These are phyloP conservation scores for Aphrocallistes beatrix DNA, from an alignment of 37 sponge, comb jelly and placozoan genomes.

Conservation along the genomic window DNA sequence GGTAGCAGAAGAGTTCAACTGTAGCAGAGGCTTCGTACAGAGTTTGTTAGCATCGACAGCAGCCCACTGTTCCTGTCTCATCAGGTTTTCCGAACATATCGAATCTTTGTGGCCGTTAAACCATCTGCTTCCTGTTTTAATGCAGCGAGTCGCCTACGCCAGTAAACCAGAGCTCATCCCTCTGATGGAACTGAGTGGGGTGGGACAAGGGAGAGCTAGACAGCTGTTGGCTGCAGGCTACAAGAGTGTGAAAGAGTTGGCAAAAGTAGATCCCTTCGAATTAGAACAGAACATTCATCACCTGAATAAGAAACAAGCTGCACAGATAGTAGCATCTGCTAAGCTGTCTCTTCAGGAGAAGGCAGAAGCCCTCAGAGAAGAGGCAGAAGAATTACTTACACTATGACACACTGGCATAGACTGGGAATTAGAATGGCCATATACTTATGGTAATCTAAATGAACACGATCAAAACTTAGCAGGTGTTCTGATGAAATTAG, in stretches of 20 bases:
- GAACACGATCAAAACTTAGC: no score
- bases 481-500: no score
- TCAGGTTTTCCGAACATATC: slow-evolving; percentile 67
- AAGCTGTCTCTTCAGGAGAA: slow-evolving; percentile 62
- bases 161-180: slow-evolving; percentile 49
- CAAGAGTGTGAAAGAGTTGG: slow-evolving; percentile 57
- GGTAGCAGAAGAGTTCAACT: slow-evolving; percentile 55
- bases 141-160: slow-evolving; percentile 50
- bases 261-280: slow-evolving; percentile 21
- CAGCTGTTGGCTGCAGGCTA: slow-evolving; percentile 74
- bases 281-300: slow-evolving; percentile 46
- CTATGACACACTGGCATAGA: no score
- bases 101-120: slow-evolving; percentile 68
- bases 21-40: slow-evolving; percentile 70
- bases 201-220: slow-evolving; percentile 80
- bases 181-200: slow-evolving; percentile 72
- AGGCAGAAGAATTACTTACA: slow-evolving; percentile 57
- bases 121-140: slow-evolving; percentile 50
- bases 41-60: slow-evolving; percentile 40
- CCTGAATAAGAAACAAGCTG: slow-evolving; percentile 47
- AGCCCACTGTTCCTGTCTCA: slow-evolving; percentile 48
- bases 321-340: slow-evolving; percentile 38
- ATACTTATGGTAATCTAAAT: no score
- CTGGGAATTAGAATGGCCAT: no score
- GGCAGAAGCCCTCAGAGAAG: slow-evolving; percentile 60